Conservation (phyloP, 2,113 vertebrate species). For the Lagopus muta region DNA sequence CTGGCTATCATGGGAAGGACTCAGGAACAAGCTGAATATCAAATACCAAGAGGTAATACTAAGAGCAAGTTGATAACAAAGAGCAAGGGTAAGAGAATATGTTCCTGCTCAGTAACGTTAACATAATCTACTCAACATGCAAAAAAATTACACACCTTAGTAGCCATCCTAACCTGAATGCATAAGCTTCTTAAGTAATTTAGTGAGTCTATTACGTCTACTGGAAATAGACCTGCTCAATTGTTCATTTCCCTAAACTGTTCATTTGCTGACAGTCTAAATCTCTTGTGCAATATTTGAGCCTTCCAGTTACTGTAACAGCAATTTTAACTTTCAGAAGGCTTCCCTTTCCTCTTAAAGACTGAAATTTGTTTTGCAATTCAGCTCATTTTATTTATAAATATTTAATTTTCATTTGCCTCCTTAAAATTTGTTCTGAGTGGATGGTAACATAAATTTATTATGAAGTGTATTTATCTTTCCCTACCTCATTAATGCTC, state of each 20-base stretch:
- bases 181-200: not conserved
- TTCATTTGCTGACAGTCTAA: constrained; percentile 45
- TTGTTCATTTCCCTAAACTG: constrained; percentile 43
- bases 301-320: constrained; percentile 64
- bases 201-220: not conserved
- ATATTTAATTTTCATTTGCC: constrained; percentile 69
- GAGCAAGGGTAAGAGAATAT: not conserved
- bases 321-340: constrained; percentile 61
- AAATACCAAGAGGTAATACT: not conserved
- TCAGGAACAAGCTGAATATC: not conserved
- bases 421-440: constrained; percentile 53
- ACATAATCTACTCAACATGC: not conserved
- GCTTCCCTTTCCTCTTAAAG: constrained; percentile 61
- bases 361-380: constrained; percentile 56
- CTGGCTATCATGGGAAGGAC: not conserved
- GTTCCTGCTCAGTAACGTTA: not conserved
- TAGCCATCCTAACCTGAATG: not conserved
- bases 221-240: not conserved
- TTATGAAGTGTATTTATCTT: constrained; percentile 67
- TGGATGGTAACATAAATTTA: constrained; percentile 66
- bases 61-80: not conserved
- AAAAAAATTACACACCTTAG: not conserved
- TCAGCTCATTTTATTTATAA: constrained; percentile 64
- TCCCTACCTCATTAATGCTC: constrained; percentile 27
- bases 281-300: constrained; percentile 65